phyloP scores from a whole-genome alignment of 2,888 invertebrate genomes.

The Acholoe squamosa region DNA sequence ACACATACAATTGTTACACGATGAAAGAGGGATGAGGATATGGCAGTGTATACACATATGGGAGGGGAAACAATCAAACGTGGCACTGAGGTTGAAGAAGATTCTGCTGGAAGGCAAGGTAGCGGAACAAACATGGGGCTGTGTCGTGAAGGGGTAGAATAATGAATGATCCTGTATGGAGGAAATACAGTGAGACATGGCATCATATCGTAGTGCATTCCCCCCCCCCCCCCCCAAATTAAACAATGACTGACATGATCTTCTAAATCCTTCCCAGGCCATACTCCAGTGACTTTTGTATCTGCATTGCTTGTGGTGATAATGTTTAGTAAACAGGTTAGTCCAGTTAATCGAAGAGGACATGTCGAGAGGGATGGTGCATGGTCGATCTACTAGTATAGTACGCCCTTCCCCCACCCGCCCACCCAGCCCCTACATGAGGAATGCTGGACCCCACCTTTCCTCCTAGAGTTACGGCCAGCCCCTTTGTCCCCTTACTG shows the following conservation, averaged over 20 bases:
- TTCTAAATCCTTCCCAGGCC: too few species aligned
- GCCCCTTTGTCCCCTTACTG: background rate
- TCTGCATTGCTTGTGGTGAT: too few species aligned
- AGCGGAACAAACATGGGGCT: background rate
- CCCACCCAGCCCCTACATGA: background rate
- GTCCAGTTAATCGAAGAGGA: background rate
- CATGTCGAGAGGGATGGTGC: background rate
- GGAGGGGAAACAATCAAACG: constrained; percentile 6
- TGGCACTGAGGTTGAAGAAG: background rate
- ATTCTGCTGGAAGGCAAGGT: background rate
- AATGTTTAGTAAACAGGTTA: background rate
- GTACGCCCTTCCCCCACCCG: background rate
- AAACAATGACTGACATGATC: too few species aligned
- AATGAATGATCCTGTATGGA: background rate
- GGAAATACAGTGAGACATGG: too few species aligned
- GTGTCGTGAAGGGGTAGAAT: background rate
- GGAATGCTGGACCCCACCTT: constrained; percentile 7
- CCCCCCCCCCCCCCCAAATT: too few species aligned
- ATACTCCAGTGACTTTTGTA: too few species aligned
- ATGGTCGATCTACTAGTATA: too few species aligned
- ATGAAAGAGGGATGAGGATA: too few species aligned
- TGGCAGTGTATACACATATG: too few species aligned
- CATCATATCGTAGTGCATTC: too few species aligned
- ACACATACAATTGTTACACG: too few species aligned
- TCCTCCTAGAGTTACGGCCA: background rate